A percentile compares a stretch with the other conserved stretches of the same genome.
Evolutionary conservation across 1,140 invertebrate genomes (phyloP).

Genomic region (Pteromalus puparum): DNA sequence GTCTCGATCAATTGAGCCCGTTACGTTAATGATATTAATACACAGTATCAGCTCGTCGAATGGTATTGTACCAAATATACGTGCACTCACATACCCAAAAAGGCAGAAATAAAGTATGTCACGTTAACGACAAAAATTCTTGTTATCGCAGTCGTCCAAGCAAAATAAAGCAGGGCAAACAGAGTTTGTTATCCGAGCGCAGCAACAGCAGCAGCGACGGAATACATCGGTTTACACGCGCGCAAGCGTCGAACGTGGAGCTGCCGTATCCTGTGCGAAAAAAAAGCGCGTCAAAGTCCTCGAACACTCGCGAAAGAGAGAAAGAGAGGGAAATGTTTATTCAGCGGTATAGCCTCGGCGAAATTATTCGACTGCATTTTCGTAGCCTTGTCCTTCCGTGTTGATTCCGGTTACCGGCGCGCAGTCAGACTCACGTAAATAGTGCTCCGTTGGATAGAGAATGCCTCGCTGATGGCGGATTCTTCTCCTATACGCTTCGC

Average conservation of each 20-base stretch:
- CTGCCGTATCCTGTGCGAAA: neutral
- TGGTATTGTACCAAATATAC: too few species aligned
- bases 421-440: neutral
- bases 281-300: slow-evolving; percentile 6
- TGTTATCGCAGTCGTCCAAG: neutral
- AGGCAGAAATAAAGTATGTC: neutral
- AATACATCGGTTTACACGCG: neutral
- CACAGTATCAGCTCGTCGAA: neutral
- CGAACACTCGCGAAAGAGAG: neutral
- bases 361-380: slow-evolving; percentile 46
- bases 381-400: neutral
- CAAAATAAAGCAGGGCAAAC: slow-evolving; percentile 8
- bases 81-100: neutral
- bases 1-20: neutral
- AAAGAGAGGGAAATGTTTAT: slow-evolving; percentile 42
- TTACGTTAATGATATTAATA: neutral
- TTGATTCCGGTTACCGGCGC: neutral
- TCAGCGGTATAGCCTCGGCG: slow-evolving; percentile 20
- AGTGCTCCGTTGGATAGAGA: neutral
- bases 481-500: neutral
- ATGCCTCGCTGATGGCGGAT: neutral
- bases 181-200: neutral
- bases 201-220: too few species aligned
- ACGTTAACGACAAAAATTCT: too few species aligned
- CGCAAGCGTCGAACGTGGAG: neutral